Evolutionary conservation across 2,888 invertebrate genomes (phyloP).

Genomic region (Eupeodes latifasciatus): DNA sequence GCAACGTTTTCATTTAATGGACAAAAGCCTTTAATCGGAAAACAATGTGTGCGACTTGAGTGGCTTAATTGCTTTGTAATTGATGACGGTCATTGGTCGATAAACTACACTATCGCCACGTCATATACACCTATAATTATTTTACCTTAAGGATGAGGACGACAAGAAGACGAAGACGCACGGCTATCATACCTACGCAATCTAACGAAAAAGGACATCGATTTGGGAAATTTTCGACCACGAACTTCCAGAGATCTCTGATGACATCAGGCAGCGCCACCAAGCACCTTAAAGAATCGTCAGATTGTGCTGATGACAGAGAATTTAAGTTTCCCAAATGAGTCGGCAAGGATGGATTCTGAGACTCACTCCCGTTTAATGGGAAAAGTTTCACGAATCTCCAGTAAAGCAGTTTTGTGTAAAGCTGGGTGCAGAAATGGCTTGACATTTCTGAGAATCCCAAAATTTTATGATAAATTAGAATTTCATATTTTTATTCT

Average conservation of each 20-base stretch:
- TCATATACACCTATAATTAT: too few relatives aligned
- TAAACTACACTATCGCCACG: background rate
- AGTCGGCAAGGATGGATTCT: constrained; percentile 1
- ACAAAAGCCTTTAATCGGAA: constrained; percentile 30
- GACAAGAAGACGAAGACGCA: too few relatives aligned
- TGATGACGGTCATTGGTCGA: constrained; percentile 23
- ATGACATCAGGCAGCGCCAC: background rate
- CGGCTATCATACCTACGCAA: too few relatives aligned
- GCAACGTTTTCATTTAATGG: constrained; percentile 8
- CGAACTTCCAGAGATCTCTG: background rate
- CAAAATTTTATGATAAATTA: constrained; percentile 37
- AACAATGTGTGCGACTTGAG: constrained; percentile 23
- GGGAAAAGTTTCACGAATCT: constrained; percentile 28
- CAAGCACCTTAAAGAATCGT: background rate
- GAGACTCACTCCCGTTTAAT: constrained; percentile 10
- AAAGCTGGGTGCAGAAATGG: background rate
- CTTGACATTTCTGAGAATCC: background rate
- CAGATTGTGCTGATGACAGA: background rate
- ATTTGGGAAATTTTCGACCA: background rate
- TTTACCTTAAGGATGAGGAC: too few relatives aligned
- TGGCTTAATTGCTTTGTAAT: constrained; percentile 16
- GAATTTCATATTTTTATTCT: constrained; percentile 1
- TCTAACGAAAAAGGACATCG: too few relatives aligned
- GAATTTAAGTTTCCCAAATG: constrained; percentile 18
- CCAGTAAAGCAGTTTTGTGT: background rate